Percentiles rank a stretch among this genome's conserved stretches.
Conservation (phyloP, 2,113 vertebrate genomes). For the Pundamilia nyererei region DNA sequence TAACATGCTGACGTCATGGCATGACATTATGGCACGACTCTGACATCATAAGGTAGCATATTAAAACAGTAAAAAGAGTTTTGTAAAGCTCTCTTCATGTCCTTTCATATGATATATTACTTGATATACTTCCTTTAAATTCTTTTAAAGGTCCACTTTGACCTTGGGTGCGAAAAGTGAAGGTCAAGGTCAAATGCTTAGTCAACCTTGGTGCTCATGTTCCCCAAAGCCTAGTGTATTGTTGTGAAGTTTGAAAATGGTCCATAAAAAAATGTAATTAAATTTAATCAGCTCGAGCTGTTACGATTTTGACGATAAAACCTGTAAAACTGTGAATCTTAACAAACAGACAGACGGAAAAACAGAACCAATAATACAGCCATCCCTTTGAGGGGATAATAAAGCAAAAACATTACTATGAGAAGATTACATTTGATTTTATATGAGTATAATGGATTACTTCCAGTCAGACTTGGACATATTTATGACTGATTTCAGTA, state of each 20-base stretch:
- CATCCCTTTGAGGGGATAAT: accelerated
- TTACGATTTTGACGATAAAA: accelerated
- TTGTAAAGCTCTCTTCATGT: background rate
- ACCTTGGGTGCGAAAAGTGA: background rate
- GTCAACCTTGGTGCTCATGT: background rate
- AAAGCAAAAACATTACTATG: background rate
- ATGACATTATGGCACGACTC: background rate
- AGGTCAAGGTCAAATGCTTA: background rate
- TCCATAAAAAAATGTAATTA: background rate
- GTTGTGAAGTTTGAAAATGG: background rate
- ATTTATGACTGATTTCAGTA: background rate
- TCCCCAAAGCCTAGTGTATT: background rate
- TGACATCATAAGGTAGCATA: background rate
- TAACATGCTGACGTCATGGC: background rate
- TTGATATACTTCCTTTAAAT: background rate
- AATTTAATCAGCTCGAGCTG: background rate
- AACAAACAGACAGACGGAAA: background rate
- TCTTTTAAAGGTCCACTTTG: background rate
- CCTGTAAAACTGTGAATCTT: background rate
- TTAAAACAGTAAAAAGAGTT: accelerated
- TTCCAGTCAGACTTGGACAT: background rate
- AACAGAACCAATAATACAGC: background rate
- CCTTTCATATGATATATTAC: background rate
- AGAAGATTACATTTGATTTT: background rate
- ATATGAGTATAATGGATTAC: background rate